Percentiles rank a stretch among this genome's conserved stretches.
These are phyloP conservation scores for Morone chrysops DNA, from an alignment of 2,113 vertebrate species.

Conservation along the genomic window DNA sequence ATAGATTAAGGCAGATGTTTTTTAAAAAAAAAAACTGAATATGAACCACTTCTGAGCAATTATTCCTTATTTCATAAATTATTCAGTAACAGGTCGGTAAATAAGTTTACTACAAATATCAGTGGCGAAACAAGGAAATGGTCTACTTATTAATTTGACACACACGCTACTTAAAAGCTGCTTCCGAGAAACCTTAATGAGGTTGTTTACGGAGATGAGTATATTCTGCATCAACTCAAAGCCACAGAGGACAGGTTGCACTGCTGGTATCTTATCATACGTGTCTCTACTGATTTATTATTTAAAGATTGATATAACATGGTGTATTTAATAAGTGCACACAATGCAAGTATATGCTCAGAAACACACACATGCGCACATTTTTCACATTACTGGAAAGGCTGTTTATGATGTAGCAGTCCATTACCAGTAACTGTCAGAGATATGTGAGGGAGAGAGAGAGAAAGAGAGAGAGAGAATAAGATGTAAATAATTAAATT, in stretches of 20 bases:
- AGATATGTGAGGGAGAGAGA: background rate
- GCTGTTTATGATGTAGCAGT: conserved; percentile 7
- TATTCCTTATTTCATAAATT: background rate
- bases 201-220: conserved; percentile 24
- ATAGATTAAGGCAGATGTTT: conserved; percentile 16
- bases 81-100: background rate
- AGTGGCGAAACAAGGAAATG: background rate
- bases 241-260: background rate
- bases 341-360: background rate
- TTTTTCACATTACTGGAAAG: conserved; percentile 20
- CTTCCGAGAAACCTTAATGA: conserved; percentile 20
- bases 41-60: background rate
- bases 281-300: background rate
- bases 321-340: background rate
- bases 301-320: conserved; percentile 11
- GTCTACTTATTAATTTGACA: conserved; percentile 13
- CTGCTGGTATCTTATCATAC: background rate
- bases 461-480: background rate
- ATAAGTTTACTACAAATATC: background rate
- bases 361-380: background rate
- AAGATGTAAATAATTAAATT: conserved; percentile 53
- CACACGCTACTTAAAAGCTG: conserved; percentile 12
- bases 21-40: background rate
- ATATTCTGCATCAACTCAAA: background rate
- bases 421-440: conserved; percentile 21